phyloP scores from a whole-genome alignment of 2,113 vertebrate genomes.

The Chascanopsetta lugubris region DNA sequence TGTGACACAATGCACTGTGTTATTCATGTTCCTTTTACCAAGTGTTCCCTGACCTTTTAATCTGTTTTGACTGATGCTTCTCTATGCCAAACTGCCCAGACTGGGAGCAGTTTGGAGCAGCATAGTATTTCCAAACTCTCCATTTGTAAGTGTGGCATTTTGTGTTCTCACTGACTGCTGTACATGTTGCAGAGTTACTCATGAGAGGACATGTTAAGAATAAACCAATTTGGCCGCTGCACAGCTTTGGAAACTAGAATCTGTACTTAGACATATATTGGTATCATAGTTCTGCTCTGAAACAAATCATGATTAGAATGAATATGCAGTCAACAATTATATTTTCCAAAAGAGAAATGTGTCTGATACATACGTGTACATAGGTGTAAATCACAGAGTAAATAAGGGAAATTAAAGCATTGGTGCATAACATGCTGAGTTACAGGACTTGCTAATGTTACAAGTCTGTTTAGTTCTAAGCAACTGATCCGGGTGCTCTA shows the following conservation, averaged over 20 bases:
- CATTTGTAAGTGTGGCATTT: conserved; percentile 26
- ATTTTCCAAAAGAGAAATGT: no score
- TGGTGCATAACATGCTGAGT: no score
- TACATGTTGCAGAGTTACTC: conserved; percentile 52
- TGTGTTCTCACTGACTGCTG: conserved; percentile 44
- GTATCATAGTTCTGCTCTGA: no score
- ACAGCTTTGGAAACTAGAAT: no score
- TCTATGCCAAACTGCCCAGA: conserved; percentile 10
- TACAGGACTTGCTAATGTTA: neutral
- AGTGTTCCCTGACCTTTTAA: conserved; percentile 37
- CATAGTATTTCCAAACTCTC: conserved; percentile 27
- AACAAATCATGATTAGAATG: no score
- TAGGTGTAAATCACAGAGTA: no score
- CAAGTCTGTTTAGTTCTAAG: neutral
- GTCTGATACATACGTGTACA: no score
- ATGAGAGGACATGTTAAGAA: conserved; percentile 31
- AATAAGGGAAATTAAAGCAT: no score
- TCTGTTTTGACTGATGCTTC: conserved; percentile 30
- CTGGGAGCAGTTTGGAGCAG: conserved; percentile 27
- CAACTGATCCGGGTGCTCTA: neutral
- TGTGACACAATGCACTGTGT: conserved; percentile 21
- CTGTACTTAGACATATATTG: no score
- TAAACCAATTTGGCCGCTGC: conserved; percentile 42
- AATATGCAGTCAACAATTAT: no score
- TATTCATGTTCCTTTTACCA: conserved; percentile 7